Base-by-base conservation (phyloP, 2,888 invertebrate genomes). In the Erebia epiphron region DNA sequence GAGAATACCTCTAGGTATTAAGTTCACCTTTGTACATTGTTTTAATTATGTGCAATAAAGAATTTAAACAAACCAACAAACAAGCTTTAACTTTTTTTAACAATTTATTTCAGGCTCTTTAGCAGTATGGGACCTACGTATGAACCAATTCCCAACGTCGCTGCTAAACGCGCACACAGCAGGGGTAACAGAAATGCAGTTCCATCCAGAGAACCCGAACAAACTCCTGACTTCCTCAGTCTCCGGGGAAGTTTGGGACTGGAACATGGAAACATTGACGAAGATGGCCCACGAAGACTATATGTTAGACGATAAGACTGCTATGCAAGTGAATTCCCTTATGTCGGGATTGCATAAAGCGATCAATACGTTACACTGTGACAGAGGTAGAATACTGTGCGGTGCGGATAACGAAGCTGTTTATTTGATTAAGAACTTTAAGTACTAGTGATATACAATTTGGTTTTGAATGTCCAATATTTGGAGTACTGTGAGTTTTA, bases 361-460 rank as follows among this genome's bases (percentile, higher is more conserved):
- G 0, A 95, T 98, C 56, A 98, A 98, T 84, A 95, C 96, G 35
- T 91, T 98, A 64, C 97, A 98, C 89, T 95, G 98, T 68, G 95
- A 96, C 78, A 95, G 95, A 77, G 95, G 95, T 61, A 96, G 95
- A 75, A 92, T 98, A 63, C 86, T 98, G 46, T 98, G 97, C 87
- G 97, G 98, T 1, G 96, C 97, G 76, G 98, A 98, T 82, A 97
- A 97, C 85, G 98, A 98, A 92, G 98, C 98, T 41, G 91, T 98
- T 77, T 98, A 97, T 88, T 92, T 97, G 61, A 94, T 98, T 72
- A 95, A 95, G 84, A 95, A 96, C 88, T 90, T 95, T 71, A 93
- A 92, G 63, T 75, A 76, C 56, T 76, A 69, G 57, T 35, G 5
- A 7, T 2, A 52, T 52, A 16, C 4, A 46, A 4, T 11, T 46